Evolutionary conservation across 2,888 invertebrate genomes (phyloP).

Genomic region (Agonum fuliginosum): DNA sequence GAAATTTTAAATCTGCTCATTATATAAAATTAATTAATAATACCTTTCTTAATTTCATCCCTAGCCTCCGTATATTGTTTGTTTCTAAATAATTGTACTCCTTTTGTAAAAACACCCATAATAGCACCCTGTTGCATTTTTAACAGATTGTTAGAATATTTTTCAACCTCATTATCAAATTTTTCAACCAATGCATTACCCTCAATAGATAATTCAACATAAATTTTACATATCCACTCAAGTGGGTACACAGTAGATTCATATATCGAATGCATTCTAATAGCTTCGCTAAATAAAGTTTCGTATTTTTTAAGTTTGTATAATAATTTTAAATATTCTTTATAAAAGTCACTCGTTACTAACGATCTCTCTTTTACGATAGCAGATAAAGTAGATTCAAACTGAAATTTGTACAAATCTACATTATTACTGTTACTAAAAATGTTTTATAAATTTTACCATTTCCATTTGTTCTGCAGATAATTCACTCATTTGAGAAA

Average conservation of each 20-base stretch:
- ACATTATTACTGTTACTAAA: not conserved
- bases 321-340: constrained; percentile 74
- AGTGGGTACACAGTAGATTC: constrained; percentile 74
- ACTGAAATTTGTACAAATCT: constrained; percentile 37
- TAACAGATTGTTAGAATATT: constrained; percentile 75
- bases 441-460: constrained; percentile 58
- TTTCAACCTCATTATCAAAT: constrained; percentile 71
- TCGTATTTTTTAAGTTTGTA: constrained; percentile 72
- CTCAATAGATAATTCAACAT: constrained; percentile 72
- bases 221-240: constrained; percentile 79
- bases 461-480: constrained; percentile 49
- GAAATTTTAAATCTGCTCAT: too few relatives aligned
- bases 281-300: constrained; percentile 72
- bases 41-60: constrained; percentile 72
- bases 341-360: constrained; percentile 69
- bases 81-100: constrained; percentile 75
- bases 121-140: constrained; percentile 77
- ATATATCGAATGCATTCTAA: constrained; percentile 73
- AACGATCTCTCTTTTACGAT: constrained; percentile 66
- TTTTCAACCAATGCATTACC: constrained; percentile 63
- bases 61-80: constrained; percentile 76
- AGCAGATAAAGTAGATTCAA: constrained; percentile 61
- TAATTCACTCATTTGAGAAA: constrained; percentile 59
- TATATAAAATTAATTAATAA: constrained; percentile 45
- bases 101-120: constrained; percentile 78